Conservation (phyloP, 1,140 invertebrate species). For the Limonius californicus region DNA sequence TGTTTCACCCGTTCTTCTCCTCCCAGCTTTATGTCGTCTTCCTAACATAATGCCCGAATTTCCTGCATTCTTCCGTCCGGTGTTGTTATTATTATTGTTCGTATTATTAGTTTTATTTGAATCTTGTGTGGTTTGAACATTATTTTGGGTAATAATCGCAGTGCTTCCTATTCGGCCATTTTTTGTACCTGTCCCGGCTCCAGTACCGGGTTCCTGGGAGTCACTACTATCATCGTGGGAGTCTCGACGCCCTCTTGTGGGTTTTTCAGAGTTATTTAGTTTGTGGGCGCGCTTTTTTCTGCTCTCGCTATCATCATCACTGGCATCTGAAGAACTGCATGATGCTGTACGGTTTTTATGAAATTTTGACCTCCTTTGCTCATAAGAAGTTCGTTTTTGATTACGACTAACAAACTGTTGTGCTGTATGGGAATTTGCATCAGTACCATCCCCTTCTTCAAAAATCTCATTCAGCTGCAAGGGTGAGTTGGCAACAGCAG, state of each 20-base stretch:
- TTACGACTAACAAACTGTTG: slow-evolving; percentile 43
- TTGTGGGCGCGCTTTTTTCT: slow-evolving; percentile 76
- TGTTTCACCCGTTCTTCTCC: slow-evolving; percentile 61
- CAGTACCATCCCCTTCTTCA: slow-evolving; percentile 58
- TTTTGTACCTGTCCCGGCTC: slow-evolving; percentile 46
- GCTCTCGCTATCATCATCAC: slow-evolving; percentile 83
- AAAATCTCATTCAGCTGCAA: slow-evolving; percentile 65
- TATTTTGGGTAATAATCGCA: slow-evolving; percentile 30
- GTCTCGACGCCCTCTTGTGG: slow-evolving; percentile 51
- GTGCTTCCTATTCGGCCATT: slow-evolving; percentile 23
- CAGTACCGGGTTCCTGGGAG: slow-evolving; percentile 53
- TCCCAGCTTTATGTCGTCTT: slow-evolving; percentile 52
- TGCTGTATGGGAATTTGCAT: slow-evolving; percentile 35
- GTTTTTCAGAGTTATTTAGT: slow-evolving; percentile 50
- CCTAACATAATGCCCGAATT: slow-evolving; percentile 44
- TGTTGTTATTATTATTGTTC: slow-evolving; percentile 38
- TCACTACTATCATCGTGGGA: slow-evolving; percentile 77
- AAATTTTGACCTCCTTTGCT: slow-evolving; percentile 66
- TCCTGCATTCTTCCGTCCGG: slow-evolving; percentile 44
- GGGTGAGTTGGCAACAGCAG: slow-evolving; percentile 17
- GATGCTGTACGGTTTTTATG: slow-evolving; percentile 78
- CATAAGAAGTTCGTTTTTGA: slow-evolving; percentile 49
- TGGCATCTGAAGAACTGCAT: slow-evolving; percentile 85
- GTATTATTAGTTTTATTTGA: slow-evolving; percentile 34
- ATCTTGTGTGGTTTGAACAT: slow-evolving; percentile 26